phyloP scores from a whole-genome alignment of 2,113 vertebrate species.

The Dermatemys mawii region DNA sequence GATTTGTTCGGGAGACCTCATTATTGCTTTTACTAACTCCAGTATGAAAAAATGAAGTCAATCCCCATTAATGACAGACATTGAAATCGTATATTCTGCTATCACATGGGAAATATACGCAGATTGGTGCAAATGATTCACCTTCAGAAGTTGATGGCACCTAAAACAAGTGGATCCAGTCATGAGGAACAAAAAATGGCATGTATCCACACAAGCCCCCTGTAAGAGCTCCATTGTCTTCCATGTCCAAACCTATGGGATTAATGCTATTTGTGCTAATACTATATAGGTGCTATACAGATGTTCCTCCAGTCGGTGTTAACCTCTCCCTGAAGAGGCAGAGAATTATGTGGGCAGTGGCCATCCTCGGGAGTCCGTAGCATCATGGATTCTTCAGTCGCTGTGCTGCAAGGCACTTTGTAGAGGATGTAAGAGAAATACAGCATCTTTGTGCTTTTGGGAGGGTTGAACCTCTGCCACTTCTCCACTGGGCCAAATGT shows the following conservation, averaged over 20 bases:
- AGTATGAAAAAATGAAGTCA: background rate
- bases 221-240: background rate
- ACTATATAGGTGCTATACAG: background rate
- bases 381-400: background rate
- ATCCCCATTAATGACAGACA: background rate
- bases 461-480: background rate
- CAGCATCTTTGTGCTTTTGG: background rate
- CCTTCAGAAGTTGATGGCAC: background rate
- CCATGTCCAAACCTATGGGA: background rate
- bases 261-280: background rate
- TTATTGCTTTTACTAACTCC: background rate
- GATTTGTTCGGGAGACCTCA: background rate
- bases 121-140: background rate
- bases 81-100: background rate
- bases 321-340: background rate
- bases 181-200: background rate
- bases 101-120: rapidly evolving
- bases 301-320: rapidly evolving
- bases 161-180: background rate
- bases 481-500: background rate
- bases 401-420: background rate
- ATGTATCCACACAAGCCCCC: background rate
- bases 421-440: background rate
- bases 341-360: background rate
- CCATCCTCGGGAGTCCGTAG: background rate